Evolutionary conservation across 2,113 vertebrate species (phyloP), one percentile per base, ranked within the genome.

Genomic region (Dromaius novaehollandiae): DNA sequence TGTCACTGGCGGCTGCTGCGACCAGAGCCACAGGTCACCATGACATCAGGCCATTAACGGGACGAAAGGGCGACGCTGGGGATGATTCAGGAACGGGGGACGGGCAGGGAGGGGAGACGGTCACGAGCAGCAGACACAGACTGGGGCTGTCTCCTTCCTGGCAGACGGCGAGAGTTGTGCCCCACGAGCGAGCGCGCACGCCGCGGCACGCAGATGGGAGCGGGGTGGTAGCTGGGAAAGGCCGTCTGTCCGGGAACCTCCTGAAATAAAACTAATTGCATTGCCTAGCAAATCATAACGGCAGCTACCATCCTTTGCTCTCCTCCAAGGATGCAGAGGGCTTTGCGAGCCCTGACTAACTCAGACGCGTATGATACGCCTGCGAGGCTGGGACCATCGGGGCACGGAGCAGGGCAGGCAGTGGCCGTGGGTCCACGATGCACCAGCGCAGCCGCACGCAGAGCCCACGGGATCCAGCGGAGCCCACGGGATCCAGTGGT

Each of bases 41-140:
- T 96, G 96, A 96, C 92, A 92, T 96, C 96, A 97, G 88, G 46
- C 88, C 6, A 0, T 80, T 93, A 90, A 81, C 2, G 50, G 93
- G 73, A 86, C 89, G 60, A 55, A 70, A 79, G 46, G 55, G 89
- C 68, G 91, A 84, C 91, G 51, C 15, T 42, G 61, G 70, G 77
- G 69, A 94, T 91, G 87, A 91, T 38, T 95, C 74, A 85, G 81
- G 77, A 50, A 63, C 50, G 55, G 73, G 40, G 61, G 66, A 0
- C 0, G 46, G 40, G 30, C 65, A 55, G 44, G 7, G 61, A 51
- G 60, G 65, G 25, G 73, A 87, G 93, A 82, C 40, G 83, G 64
- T 71, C 46, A 48, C 36, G 5, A 24, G 64, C 55, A 70, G 68
- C 93, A 95, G 93, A 92, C 36, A 2, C 4, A 11, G 32, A 42